Percentiles rank a stretch among this genome's conserved stretches.
Evolutionary conservation across 2,113 vertebrate species (phyloP).

Genomic region (Sprattus sprattus): DNA sequence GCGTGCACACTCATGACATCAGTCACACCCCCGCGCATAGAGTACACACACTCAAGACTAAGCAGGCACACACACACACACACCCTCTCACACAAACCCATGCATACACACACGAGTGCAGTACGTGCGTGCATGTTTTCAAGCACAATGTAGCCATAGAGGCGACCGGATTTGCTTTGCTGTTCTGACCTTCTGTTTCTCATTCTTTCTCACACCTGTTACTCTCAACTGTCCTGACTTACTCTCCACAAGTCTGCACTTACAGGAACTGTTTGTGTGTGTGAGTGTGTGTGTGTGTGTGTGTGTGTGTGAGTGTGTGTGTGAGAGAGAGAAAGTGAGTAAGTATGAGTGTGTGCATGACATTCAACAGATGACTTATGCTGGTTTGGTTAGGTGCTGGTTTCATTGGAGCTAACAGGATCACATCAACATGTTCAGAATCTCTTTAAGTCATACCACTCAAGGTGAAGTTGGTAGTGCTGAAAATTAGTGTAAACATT

Average conservation of each 20-base stretch:
- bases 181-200: neutral
- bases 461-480: too few species aligned
- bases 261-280: neutral
- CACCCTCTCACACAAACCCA: slow-evolving; percentile 21
- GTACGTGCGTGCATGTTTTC: too few species aligned
- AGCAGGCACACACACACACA: too few species aligned
- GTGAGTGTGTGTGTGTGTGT: neutral
- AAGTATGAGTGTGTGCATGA: neutral
- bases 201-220: neutral
- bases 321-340: neutral
- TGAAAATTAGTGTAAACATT: too few species aligned
- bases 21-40: slow-evolving; percentile 32
- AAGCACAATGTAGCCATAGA: too few species aligned
- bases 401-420: neutral
- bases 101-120: slow-evolving; percentile 9
- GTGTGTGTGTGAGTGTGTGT: neutral
- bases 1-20: slow-evolving; percentile 52
- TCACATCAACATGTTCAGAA: neutral
- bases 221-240: neutral
- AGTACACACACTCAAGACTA: neutral
- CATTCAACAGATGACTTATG: slow-evolving; percentile 31
- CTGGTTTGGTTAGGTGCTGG: neutral
- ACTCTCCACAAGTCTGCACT: neutral
- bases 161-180: neutral
- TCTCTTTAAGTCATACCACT: neutral